phyloP scores from a whole-genome alignment of 2,113 vertebrate species.

The Peromyscus polionotus region DNA sequence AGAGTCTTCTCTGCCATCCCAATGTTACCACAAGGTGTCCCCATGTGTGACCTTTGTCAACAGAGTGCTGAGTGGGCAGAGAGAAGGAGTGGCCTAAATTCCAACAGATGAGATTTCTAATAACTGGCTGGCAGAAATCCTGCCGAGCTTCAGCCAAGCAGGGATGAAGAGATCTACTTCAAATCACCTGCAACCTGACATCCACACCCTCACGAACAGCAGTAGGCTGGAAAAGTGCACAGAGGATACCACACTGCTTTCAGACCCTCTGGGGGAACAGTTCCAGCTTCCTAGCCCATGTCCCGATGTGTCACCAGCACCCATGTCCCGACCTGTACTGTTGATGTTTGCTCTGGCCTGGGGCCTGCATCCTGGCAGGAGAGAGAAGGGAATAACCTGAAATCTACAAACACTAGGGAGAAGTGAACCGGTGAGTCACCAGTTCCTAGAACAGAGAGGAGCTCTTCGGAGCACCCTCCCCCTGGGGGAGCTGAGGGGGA shows the following conservation, averaged over 20 bases:
- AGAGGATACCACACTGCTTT: not conserved
- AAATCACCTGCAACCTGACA: not conserved
- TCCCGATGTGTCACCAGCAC: not conserved
- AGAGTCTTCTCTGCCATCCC: not conserved
- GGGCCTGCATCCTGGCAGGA: not conserved
- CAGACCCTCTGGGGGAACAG: not conserved
- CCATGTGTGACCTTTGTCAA: not conserved
- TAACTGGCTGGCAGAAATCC: constrained; percentile 8
- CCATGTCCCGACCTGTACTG: too few species aligned
- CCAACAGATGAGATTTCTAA: not conserved
- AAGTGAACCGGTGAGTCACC: not conserved
- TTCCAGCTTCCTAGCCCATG: not conserved
- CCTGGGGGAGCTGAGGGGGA: not conserved
- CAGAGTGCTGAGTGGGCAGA: not conserved
- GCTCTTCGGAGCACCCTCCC: not conserved
- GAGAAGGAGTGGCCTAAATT: not conserved
- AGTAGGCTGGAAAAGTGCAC: not conserved
- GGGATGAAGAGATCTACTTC: not conserved
- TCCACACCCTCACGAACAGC: not conserved
- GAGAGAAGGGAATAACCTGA: not conserved
- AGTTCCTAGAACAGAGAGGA: not conserved
- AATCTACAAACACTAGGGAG: constrained; percentile 35
- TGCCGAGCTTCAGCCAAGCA: not conserved
- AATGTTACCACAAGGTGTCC: not conserved
- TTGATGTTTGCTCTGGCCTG: not conserved